Evolutionary conservation across 1,140 invertebrate species (phyloP), one percentile per base, ranked within the genome.

Genomic region (Whitmania pigra): DNA sequence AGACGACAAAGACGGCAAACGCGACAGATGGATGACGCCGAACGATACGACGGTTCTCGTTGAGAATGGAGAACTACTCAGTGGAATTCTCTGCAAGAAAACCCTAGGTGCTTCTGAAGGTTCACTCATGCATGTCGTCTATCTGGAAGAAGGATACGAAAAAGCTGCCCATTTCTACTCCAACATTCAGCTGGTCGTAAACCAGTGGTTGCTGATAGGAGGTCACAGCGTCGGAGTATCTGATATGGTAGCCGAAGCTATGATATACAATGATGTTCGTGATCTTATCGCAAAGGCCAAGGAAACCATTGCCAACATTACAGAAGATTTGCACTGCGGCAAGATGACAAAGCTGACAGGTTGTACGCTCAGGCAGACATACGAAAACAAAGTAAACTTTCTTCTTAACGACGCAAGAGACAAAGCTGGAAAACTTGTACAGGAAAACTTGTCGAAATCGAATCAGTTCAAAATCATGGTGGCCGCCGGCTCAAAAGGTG

Each of bases 381-480:
- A 90, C 81, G 88, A 89, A 78, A 90, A 89, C 80, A 86, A 87
- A 18, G 74, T 74, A 15, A 74, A 73, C 86, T 88, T 94, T 79
- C 98, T 99, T 79, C 83, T 99, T 69, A 99, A 99, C 84, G 95
- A 99, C 81, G 97, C 97, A 88, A 91, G 97, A 88, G 97, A 99
- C 86, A 97, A 99, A 83, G 99, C 97, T 83, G 97, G 97, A 82
- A 92, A 93, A 75, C 97, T 93, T 55, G 97, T 97, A 73, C 98
- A 99, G 84, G 97, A 97, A 84, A 98, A 94, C 63, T 84, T 99
- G 3, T 99, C 96, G 68, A 96, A 99, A 79, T 97, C 95, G 83
- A 99, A 99, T 80, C 99, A 98, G 83, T 87, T 99, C 77, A 99
- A 99, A 81, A 91, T 94, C 86, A 99, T 99, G 97, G 97, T 99